Percentiles rank a stretch among this genome's conserved stretches.
Evolutionary conservation across 1,140 invertebrate genomes (phyloP).

Genomic region (Drosophila murphyi): DNA sequence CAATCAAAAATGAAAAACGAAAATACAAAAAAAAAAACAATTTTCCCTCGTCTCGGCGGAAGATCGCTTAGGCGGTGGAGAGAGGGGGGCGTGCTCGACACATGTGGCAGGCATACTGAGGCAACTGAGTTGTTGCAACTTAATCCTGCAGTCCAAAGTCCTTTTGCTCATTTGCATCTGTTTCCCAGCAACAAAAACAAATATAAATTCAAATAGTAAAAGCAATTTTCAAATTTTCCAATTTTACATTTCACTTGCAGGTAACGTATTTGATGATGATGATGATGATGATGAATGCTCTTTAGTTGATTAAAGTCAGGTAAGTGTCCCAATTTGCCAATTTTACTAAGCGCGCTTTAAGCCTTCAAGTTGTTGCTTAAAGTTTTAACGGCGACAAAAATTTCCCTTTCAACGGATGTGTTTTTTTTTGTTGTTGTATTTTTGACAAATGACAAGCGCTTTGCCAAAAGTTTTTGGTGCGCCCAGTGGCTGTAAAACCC

Average conservation of each 20-base stretch:
- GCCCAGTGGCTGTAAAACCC: constrained; percentile 18
- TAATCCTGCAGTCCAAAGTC: constrained; percentile 52
- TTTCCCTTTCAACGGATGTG: not conserved
- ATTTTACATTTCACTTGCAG: constrained; percentile 44
- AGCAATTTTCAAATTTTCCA: not conserved
- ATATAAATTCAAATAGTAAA: too few species aligned
- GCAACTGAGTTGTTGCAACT: constrained; percentile 48
- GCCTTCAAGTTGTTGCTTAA: not conserved
- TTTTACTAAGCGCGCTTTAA: not conserved
- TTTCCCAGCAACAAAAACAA: not conserved
- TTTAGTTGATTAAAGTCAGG: constrained; percentile 37
- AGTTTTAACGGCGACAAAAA: not conserved
- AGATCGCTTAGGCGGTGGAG: constrained; percentile 54
- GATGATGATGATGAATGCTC: constrained; percentile 26
- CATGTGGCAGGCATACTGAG: constrained; percentile 54
- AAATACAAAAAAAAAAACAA: constrained; percentile 72
- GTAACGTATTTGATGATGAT: constrained; percentile 59
- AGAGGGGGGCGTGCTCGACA: constrained; percentile 37
- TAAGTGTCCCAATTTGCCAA: constrained; percentile 45
- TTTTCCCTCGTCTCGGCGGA: constrained; percentile 50
- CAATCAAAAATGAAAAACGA: constrained; percentile 73
- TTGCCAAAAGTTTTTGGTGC: not conserved
- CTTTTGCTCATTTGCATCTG: constrained; percentile 64
- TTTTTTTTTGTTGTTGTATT: not conserved
- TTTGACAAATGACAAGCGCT: constrained; percentile 3